These are phyloP conservation scores for Drosophila borborema DNA, from an alignment of 2,888 invertebrate species.

Conservation along the genomic window DNA sequence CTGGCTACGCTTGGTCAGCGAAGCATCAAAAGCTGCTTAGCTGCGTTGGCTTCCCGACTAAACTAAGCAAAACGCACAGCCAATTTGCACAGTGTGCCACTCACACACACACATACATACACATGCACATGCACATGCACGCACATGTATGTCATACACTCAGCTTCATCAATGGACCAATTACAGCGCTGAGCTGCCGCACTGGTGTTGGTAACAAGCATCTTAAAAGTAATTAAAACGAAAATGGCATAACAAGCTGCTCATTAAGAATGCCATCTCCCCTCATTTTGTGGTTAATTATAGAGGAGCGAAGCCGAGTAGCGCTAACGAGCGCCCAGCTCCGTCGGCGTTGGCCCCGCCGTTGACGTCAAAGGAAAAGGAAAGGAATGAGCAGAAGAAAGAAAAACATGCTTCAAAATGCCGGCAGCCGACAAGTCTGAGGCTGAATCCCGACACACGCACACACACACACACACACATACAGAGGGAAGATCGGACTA, in stretches of 20 bases:
- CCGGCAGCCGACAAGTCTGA: constrained; percentile 16
- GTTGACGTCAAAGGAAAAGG: constrained; percentile 31
- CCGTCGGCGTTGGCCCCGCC: constrained; percentile 16
- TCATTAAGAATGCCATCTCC: constrained; percentile 70
- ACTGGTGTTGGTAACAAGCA: constrained; percentile 71
- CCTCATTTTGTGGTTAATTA: constrained; percentile 83
- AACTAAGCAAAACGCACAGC: constrained; percentile 40
- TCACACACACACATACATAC: background rate
- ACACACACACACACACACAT: background rate
- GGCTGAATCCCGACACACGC: no score
- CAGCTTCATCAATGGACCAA: constrained; percentile 81
- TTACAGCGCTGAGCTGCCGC: constrained; percentile 74
- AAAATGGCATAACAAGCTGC: constrained; percentile 81
- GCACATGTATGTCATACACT: constrained; percentile 15
- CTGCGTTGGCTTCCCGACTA: constrained; percentile 27
- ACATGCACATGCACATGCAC: constrained; percentile 7
- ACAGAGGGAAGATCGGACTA: constrained; percentile 13
- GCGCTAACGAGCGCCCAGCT: constrained; percentile 60
- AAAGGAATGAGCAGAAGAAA: constrained; percentile 34
- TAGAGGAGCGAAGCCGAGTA: constrained; percentile 68
- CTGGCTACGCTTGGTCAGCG: constrained; percentile 24
- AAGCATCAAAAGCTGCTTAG: constrained; percentile 36
- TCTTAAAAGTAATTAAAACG: constrained; percentile 82
- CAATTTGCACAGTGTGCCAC: constrained; percentile 50
- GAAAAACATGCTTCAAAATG: constrained; percentile 53